Evolutionary conservation across 2,888 invertebrate species (phyloP), one percentile per base, ranked within the genome.

Genomic region (Fissipunctia ypsillon): DNA sequence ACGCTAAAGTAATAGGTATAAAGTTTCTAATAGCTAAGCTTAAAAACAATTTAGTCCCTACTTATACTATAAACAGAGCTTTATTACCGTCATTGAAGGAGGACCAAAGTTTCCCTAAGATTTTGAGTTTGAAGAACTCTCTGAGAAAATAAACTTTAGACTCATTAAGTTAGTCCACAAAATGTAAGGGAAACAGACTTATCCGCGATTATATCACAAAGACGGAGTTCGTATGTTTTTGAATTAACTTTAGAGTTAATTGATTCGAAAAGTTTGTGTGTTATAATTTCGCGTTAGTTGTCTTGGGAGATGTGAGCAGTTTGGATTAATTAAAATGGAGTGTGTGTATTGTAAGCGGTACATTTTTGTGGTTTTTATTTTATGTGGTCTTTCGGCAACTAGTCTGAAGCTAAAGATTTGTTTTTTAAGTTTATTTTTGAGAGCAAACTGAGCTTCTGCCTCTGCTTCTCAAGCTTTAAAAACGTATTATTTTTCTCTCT

Each of bases 41-140:
- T 69, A 68, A 81, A 82, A 81, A 85, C 76, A 80, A 82, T 78
- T 75, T 80, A 72, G 67, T 65, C 14, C 1, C 16, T 63, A 50
- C 12, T 3, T 41, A 59, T 28, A 50, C 76, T 73, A 84, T 84
- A 87, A 84, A 84, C 79, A 81, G 54, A 77, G 76, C 76, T 84
- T 83, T 85, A 88, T 81, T 84, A 86, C 80, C 72, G 68, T 76
- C 84, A 87, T 80, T 87, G 80, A 85, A 83, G 73, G 59, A 83
- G 78, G 84, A 84, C 78, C 79, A 73, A 87, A 86, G 82, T 87
- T 84, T 67, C 52, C 68, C 66, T 31, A 65, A 81, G 76, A 82
- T 83, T 78, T 81, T 60, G 69, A 81, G 80, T 79, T 81, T 79
- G 14, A 70, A 77, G 78, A 84, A 81, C 77, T 85, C 75, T 65